Conservation (phyloP, 2,888 invertebrate species). For the Lasioglossum leucozonium region DNA sequence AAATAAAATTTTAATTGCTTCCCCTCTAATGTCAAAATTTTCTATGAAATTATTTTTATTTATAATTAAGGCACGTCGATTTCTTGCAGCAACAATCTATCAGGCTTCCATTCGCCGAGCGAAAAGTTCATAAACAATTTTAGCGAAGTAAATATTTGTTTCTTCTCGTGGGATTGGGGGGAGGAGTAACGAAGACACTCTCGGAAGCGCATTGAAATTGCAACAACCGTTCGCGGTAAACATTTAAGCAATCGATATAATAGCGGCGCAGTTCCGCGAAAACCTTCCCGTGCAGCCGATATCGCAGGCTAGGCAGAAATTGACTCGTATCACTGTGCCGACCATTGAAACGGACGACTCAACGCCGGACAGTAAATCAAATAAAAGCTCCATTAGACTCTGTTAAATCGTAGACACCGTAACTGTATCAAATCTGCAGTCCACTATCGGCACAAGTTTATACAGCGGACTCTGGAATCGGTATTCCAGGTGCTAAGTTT, state of each 20-base stretch:
- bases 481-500: not conserved
- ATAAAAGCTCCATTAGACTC: slow-evolving; percentile 3
- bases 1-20: no score
- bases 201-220: slow-evolving; percentile 16
- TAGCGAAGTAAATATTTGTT: not conserved
- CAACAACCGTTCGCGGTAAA: slow-evolving; percentile 30
- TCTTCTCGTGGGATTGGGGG: not conserved
- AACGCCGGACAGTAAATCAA: not conserved
- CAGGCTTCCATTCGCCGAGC: not conserved
- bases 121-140: not conserved
- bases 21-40: no score
- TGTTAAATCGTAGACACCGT: slow-evolving; percentile 1
- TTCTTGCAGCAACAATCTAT: not conserved
- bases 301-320: slow-evolving; percentile 36
- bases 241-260: slow-evolving; percentile 37
- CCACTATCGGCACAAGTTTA: not conserved
- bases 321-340: slow-evolving; percentile 44
- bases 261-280: slow-evolving; percentile 28
- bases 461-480: not conserved
- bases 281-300: slow-evolving; percentile 42
- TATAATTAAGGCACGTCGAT: not conserved
- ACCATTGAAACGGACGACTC: slow-evolving; percentile 6
- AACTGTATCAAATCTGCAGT: not conserved
- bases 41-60: no score
- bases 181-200: not conserved